These are phyloP conservation scores for Prorops nasuta DNA, from an alignment of 1,140 invertebrate genomes.

Conservation along the genomic window DNA sequence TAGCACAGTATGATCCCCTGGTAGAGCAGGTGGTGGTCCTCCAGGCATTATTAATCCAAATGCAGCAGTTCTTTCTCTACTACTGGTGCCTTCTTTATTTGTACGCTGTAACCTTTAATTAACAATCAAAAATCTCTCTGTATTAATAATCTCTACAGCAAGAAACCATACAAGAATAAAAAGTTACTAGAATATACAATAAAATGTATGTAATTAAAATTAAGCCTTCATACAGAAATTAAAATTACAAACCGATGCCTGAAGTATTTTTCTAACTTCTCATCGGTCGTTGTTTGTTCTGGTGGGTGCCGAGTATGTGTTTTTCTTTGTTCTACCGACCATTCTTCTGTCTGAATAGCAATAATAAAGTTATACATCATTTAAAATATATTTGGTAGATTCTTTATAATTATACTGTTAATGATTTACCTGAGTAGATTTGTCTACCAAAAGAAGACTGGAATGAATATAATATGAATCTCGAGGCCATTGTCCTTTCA, in stretches of 20 bases:
- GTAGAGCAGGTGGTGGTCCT: conserved; percentile 50
- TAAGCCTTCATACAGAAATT: not conserved
- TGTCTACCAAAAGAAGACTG: conserved; percentile 69
- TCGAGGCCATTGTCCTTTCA: conserved; percentile 74
- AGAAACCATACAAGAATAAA: no score
- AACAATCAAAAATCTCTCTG: conserved; percentile 6
- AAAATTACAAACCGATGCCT: conserved; percentile 48
- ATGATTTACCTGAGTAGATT: conserved; percentile 69
- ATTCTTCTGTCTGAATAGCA: conserved; percentile 67
- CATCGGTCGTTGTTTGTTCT: conserved; percentile 52
- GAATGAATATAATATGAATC: conserved; percentile 67
- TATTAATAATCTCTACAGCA: conserved; percentile 5
- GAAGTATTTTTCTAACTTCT: conserved; percentile 60
- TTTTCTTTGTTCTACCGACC: conserved; percentile 59
- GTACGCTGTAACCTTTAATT: conserved; percentile 53
- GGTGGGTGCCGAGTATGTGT: conserved; percentile 46
- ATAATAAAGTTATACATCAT: no score
- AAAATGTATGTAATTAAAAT: not conserved
- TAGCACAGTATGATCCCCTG: conserved; percentile 52
- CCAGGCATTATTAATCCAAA: conserved; percentile 55
- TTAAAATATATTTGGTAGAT: no score
- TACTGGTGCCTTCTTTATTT: conserved; percentile 54
- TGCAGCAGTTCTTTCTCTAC: conserved; percentile 55
- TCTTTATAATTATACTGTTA: not conserved
- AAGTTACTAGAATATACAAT: no score